A percentile compares a stretch with the other conserved stretches of the same genome.
Conservation (phyloP, 2,797 vertebrate genomes). For the Cyclura pinguis region DNA sequence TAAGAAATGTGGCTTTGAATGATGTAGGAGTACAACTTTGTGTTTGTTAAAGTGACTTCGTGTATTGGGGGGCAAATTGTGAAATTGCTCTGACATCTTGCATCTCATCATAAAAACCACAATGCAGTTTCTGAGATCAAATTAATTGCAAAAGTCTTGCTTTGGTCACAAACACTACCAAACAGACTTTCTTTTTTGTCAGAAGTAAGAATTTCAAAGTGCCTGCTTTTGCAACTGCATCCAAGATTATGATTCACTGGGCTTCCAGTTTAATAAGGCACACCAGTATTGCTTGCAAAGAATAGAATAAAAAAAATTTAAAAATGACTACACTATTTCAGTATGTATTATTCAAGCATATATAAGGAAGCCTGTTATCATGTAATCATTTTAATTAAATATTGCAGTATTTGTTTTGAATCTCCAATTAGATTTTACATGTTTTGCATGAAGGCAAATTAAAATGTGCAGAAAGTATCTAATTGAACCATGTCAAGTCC, state of each 20-base stretch:
- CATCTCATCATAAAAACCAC: not conserved
- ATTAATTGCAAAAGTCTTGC: not conserved
- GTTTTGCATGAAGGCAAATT: constrained; percentile 37
- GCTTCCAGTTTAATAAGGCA: not conserved
- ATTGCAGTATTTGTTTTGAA: constrained; percentile 43
- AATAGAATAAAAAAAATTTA: not conserved
- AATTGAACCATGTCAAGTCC: constrained; percentile 38
- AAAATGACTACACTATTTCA: not conserved
- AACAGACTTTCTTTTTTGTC: not conserved
- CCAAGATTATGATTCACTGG: not conserved
- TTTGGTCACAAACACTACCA: not conserved
- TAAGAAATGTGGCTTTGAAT: not conserved
- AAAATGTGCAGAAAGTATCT: constrained; percentile 45
- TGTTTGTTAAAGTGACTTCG: not conserved
- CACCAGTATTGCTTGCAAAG: not conserved
- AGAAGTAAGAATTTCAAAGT: not conserved
- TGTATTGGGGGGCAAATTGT: not conserved
- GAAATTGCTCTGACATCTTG: not conserved
- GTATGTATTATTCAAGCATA: not conserved
- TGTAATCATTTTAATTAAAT: constrained; percentile 43
- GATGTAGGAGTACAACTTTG: not conserved
- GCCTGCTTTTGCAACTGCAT: not conserved
- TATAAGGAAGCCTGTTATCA: not conserved
- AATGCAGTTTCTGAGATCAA: not conserved
- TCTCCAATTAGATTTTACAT: constrained; percentile 41